Evolutionary conservation across 1,140 invertebrate species (phyloP), one percentile per base, ranked within the genome.

Genomic region (Aricia agestis): DNA sequence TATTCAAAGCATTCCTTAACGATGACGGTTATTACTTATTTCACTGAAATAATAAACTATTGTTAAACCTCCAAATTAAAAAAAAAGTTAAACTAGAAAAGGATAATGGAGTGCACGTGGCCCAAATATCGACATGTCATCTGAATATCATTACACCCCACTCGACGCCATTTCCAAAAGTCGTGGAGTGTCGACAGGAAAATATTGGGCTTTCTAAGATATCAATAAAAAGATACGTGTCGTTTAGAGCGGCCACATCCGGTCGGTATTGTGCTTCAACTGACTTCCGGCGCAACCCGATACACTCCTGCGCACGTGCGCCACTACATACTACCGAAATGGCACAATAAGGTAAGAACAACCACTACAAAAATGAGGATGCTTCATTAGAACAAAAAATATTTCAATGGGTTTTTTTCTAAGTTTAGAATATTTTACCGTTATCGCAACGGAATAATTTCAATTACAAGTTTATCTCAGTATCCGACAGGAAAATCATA

Each of bases 271-370:
- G 85, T 91, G 82, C 81, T 82, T 84, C 83, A 82, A 78, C 83
- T 77, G 79, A 79, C 84, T 90, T 90, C 87, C 87, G 87, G 84
- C 80, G 87, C 83, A 91, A 91, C 89, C 82, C 87, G 89, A 91
- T 91, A 90, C 82, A 89, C 89, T 91, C 89, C 82, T 85, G 89
- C 89, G 87, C 89, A 91, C 89, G 89, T 90, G 89, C 89, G 89
- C 83, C 87, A 91, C 82, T 82, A 85, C 78, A 76, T 85, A 81
- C 81, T 81, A 83, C 77, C 80, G 85, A 87, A 87, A 84, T 82
- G 66, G 76, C 76, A 82, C 78, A 83, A 82, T 81, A 80, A 79
- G 79, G 70, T 61, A 73, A 80, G 76, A 78, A 77, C 76, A 77
- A 73, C 71, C 76, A 67, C 52, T 13, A 63, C 61, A 19, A 15